Evolutionary conservation across 1,140 invertebrate species (phyloP).

Genomic region (Forficula auricularia): DNA sequence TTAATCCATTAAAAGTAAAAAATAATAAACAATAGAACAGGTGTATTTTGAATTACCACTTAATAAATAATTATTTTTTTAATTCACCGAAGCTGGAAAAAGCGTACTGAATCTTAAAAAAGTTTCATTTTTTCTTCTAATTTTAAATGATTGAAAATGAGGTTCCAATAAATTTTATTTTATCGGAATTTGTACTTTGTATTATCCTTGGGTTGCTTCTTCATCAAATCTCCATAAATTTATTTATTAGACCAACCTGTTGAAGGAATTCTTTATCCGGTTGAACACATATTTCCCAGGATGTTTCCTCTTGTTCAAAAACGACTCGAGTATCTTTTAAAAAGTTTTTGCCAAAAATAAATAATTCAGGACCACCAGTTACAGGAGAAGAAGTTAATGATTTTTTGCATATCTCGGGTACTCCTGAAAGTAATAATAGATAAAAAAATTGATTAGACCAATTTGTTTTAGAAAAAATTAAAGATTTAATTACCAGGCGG

Average conservation of each 20-base stretch:
- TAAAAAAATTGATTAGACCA: constrained; percentile 4
- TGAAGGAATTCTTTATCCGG: constrained; percentile 72
- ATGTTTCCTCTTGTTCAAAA: constrained; percentile 38
- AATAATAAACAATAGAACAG: too few relatives aligned
- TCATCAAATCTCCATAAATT: too few relatives aligned
- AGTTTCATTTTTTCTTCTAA: too few relatives aligned
- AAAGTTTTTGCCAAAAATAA: constrained; percentile 93
- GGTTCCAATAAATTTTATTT: too few relatives aligned
- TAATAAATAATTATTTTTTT: too few relatives aligned
- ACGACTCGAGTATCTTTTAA: constrained; percentile 80
- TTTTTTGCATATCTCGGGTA: constrained; percentile 89
- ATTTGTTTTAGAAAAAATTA: background rate
- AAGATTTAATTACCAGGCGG: background rate
- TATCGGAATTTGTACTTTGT: too few relatives aligned
- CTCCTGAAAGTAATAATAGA: constrained; percentile 48
- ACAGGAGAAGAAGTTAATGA: constrained; percentile 62
- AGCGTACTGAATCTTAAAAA: too few relatives aligned
- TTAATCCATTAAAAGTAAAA: too few relatives aligned
- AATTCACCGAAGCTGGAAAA: too few relatives aligned
- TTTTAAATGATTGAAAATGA: too few relatives aligned
- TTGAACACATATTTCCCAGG: constrained; percentile 58
- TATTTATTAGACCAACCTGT: constrained; percentile 33
- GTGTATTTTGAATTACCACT: too few relatives aligned
- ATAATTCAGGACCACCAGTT: constrained; percentile 72
- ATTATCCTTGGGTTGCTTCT: too few relatives aligned